Conservation (phyloP, 2,113 vertebrate species). For the Sebastes fasciatus region DNA sequence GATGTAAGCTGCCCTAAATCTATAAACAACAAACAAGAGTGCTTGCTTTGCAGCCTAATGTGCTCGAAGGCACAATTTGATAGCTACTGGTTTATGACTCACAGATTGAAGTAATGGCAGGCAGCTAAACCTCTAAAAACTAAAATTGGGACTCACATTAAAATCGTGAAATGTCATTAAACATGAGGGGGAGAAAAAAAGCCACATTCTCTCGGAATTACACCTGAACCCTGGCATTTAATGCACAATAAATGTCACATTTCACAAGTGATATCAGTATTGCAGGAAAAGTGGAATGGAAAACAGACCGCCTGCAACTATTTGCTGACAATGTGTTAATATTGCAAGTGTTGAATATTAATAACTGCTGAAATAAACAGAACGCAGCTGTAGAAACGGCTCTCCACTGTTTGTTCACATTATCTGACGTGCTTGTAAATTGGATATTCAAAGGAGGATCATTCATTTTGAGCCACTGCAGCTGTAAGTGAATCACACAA, state of each 20-base stretch:
- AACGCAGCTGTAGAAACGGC: neutral
- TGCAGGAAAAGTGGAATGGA: slow-evolving; percentile 23
- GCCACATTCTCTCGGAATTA: slow-evolving; percentile 30
- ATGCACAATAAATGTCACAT: slow-evolving; percentile 49
- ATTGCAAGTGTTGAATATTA: slow-evolving; percentile 50
- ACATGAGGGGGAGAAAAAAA: slow-evolving; percentile 18
- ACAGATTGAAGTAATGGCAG: slow-evolving; percentile 51
- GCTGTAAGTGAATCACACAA: neutral
- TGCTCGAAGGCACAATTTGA: slow-evolving; percentile 63
- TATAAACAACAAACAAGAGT: slow-evolving; percentile 45
- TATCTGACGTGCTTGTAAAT: slow-evolving; percentile 34
- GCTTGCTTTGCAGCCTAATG: slow-evolving; percentile 37
- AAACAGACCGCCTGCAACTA: slow-evolving; percentile 42
- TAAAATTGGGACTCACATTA: slow-evolving; percentile 35
- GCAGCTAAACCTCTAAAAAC: slow-evolving; percentile 42
- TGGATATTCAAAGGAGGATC: slow-evolving; percentile 9
- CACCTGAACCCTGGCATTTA: slow-evolving; percentile 48
- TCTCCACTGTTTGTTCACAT: slow-evolving; percentile 40
- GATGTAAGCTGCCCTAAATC: slow-evolving; percentile 49
- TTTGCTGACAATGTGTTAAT: slow-evolving; percentile 66
- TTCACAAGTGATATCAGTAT: slow-evolving; percentile 48
- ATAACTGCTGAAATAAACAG: slow-evolving; percentile 61
- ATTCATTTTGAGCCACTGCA: slow-evolving; percentile 22
- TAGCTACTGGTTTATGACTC: slow-evolving; percentile 49
- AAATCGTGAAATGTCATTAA: slow-evolving; percentile 32